Conservation (phyloP, 2,113 vertebrate species). For the Syrrhaptes paradoxus region DNA sequence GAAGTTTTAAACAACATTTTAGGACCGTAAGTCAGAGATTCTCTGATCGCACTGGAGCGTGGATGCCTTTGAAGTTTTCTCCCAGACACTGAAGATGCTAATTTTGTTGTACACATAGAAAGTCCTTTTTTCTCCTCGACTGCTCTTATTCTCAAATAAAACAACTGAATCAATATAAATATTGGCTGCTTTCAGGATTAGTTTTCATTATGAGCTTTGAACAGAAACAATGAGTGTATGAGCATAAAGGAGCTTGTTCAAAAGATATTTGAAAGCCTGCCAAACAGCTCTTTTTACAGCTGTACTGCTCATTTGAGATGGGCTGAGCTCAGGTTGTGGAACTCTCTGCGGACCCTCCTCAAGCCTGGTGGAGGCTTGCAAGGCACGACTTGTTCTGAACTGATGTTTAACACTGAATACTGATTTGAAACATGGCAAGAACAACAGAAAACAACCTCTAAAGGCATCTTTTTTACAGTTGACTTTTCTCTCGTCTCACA, state of each 20-base stretch:
- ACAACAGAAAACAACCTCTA: neutral
- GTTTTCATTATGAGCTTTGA: slow-evolving; percentile 31
- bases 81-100: neutral
- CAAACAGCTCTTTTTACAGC: neutral
- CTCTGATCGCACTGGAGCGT: neutral
- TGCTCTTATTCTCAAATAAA: slow-evolving; percentile 18
- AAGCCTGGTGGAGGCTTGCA: neutral
- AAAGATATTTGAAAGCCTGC: slow-evolving; percentile 13
- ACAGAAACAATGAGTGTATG: slow-evolving; percentile 19
- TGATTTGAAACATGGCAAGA: neutral
- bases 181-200: slow-evolving; percentile 33
- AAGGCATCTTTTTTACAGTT: neutral
- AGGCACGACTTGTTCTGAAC: neutral
- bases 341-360: neutral
- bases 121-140: neutral
- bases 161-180: slow-evolving; percentile 28
- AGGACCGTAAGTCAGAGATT: neutral
- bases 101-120: neutral
- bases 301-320: neutral
- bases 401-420: neutral
- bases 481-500: neutral
- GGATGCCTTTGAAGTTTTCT: neutral
- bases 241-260: slow-evolving; percentile 24
- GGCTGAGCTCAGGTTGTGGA: neutral
- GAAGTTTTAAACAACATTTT: neutral